These are phyloP conservation scores for Glaucopsyche alexis DNA, from an alignment of 2,888 invertebrate species.

Conservation along the genomic window DNA sequence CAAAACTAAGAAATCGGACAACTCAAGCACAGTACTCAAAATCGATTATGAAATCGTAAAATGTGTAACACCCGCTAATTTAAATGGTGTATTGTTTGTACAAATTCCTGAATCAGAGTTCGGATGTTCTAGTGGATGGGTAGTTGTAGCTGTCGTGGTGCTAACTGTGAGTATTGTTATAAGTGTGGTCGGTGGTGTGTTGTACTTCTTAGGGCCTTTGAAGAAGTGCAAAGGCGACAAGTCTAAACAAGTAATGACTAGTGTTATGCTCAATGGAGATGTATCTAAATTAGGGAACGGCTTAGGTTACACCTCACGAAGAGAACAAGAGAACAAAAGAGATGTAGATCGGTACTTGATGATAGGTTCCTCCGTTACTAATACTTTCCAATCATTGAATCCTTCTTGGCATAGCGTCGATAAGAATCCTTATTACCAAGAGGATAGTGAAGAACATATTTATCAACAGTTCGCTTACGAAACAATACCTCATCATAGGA, in stretches of 20 bases:
- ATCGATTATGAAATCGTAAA: slow-evolving; percentile 80
- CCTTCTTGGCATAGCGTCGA: slow-evolving; percentile 77
- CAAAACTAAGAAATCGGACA: slow-evolving; percentile 59
- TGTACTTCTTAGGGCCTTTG: slow-evolving; percentile 75
- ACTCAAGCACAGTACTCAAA: slow-evolving; percentile 63
- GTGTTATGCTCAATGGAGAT: slow-evolving; percentile 76
- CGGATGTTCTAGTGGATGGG: slow-evolving; percentile 82
- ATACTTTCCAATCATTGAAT: slow-evolving; percentile 75
- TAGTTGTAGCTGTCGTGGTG: slow-evolving; percentile 77
- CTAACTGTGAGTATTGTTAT: slow-evolving; percentile 77
- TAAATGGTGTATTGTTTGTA: slow-evolving; percentile 73
- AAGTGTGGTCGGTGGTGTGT: slow-evolving; percentile 72
- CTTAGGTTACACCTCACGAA: slow-evolving; percentile 71
- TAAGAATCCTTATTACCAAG: slow-evolving; percentile 73
- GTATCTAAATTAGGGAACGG: slow-evolving; percentile 75
- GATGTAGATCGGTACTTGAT: slow-evolving; percentile 75
- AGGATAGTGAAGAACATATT: slow-evolving; percentile 75
- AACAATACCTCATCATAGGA: slow-evolving; percentile 75
- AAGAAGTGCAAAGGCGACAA: slow-evolving; percentile 77
- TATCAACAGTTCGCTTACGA: slow-evolving; percentile 78
- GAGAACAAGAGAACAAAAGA: slow-evolving; percentile 71
- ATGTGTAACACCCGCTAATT: slow-evolving; percentile 80
- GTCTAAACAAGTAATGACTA: slow-evolving; percentile 76
- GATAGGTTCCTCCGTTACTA: slow-evolving; percentile 76
- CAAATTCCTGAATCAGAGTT: slow-evolving; percentile 82